Conservation (phyloP, 2,888 invertebrate genomes). For the Lithophane leautieri region DNA sequence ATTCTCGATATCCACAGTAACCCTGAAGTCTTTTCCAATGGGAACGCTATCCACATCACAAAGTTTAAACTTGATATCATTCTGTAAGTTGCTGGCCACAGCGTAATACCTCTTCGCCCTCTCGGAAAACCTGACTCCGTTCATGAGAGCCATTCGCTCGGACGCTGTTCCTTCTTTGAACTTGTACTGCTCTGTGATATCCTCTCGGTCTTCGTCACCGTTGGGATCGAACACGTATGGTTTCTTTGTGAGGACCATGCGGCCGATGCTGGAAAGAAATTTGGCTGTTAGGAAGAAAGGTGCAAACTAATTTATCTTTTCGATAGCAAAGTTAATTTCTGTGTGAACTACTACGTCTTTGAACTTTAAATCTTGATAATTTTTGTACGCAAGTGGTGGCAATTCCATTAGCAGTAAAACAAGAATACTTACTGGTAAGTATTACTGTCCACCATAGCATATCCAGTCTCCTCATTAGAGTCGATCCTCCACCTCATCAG, state of each 20-base stretch:
- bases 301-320: no score
- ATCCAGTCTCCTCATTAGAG: slow-evolving; percentile 91
- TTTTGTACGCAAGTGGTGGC: no score
- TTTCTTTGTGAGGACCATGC: slow-evolving; percentile 93
- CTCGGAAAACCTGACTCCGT: slow-evolving; percentile 93
- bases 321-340: no score
- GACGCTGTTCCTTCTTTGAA: slow-evolving; percentile 93
- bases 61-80: slow-evolving; percentile 92
- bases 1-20: slow-evolving; percentile 92
- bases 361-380: no score
- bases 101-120: slow-evolving; percentile 92
- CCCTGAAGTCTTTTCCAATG: slow-evolving; percentile 93
- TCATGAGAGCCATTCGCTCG: slow-evolving; percentile 93
- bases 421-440: slow-evolving; percentile 92
- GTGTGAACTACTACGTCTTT: no score
- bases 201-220: slow-evolving; percentile 93
- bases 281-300: not conserved
- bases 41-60: slow-evolving; percentile 92
- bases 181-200: slow-evolving; percentile 93
- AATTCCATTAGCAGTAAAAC: not conserved
- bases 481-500: slow-evolving; percentile 94
- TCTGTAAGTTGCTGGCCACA: slow-evolving; percentile 89
- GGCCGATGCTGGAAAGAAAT: slow-evolving; percentile 91
- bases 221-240: slow-evolving; percentile 93
- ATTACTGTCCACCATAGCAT: slow-evolving; percentile 92